A percentile compares a stretch with the other conserved stretches of the same genome.
These are phyloP conservation scores for Leptinotarsa rubiginosa DNA, from an alignment of 2,888 invertebrate genomes.

Conservation along the genomic window DNA sequence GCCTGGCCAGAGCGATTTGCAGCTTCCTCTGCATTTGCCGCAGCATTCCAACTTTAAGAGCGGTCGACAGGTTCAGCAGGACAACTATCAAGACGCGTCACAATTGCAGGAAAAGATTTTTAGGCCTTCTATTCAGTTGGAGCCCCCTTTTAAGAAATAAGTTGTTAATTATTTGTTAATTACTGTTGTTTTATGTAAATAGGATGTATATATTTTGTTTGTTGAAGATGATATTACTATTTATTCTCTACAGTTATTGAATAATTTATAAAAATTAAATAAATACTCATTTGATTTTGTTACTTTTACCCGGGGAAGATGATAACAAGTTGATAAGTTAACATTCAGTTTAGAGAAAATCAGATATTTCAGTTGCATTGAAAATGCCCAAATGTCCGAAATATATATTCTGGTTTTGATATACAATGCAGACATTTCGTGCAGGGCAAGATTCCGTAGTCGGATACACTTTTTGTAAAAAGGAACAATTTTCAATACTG, in stretches of 20 bases:
- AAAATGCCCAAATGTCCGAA: no score
- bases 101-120: slow-evolving; percentile 45
- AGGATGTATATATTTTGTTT: slow-evolving; percentile 29
- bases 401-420: no score
- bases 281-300: no score
- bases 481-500: no score
- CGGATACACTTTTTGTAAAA: no score
- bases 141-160: slow-evolving; percentile 55
- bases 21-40: slow-evolving; percentile 60
- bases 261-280: not conserved
- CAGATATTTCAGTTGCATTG: no score
- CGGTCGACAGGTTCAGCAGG: slow-evolving; percentile 42
- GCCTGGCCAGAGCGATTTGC: slow-evolving; percentile 60
- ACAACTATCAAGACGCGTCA: slow-evolving; percentile 39
- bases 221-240: slow-evolving; percentile 13
- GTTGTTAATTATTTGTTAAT: slow-evolving; percentile 1
- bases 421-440: no score
- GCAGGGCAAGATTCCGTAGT: no score
- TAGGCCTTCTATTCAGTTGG: slow-evolving; percentile 54
- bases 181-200: slow-evolving; percentile 26
- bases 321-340: no score
- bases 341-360: no score
- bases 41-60: slow-evolving; percentile 55
- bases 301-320: no score
- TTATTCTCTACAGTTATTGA: slow-evolving; percentile 18